A percentile compares a stretch with the other conserved stretches of the same genome.
These are phyloP conservation scores for Onychostruthus taczanowskii DNA, from an alignment of 2,113 vertebrate genomes.

Conservation along the genomic window DNA sequence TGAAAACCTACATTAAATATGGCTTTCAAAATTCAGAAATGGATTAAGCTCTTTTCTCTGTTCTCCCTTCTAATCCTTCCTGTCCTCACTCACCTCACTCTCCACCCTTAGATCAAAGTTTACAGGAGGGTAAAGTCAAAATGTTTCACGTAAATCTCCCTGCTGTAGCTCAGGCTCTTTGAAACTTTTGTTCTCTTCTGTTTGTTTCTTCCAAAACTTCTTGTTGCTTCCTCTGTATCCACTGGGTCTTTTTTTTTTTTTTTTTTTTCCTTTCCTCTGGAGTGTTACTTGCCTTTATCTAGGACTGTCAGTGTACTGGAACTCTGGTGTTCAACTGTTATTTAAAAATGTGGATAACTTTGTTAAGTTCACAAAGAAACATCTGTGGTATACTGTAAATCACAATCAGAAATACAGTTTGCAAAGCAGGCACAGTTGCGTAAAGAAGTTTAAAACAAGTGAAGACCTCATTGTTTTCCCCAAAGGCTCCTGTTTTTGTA, in stretches of 20 bases:
- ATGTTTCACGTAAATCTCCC: neutral
- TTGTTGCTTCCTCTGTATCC: neutral
- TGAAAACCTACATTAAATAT: neutral
- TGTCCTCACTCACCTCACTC: neutral
- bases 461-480: neutral
- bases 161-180: neutral
- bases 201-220: neutral
- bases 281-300: neutral
- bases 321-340: neutral
- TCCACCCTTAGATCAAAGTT: neutral
- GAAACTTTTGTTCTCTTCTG: neutral
- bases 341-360: neutral
- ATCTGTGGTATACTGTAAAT: neutral
- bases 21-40: neutral
- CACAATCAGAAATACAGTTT: neutral
- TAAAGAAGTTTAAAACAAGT: neutral
- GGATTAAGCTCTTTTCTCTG: neutral
- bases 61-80: neutral
- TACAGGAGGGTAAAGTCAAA: neutral
- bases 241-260: too few relatives aligned
- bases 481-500: neutral
- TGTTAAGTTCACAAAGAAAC: neutral
- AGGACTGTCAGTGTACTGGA: neutral
- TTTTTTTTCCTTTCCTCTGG: neutral
- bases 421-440: neutral